Evolutionary conservation across 92 coral and sea anemone species (phyloP), one percentile per base, ranked within the genome.

Genomic region (Bergia sp.): DNA sequence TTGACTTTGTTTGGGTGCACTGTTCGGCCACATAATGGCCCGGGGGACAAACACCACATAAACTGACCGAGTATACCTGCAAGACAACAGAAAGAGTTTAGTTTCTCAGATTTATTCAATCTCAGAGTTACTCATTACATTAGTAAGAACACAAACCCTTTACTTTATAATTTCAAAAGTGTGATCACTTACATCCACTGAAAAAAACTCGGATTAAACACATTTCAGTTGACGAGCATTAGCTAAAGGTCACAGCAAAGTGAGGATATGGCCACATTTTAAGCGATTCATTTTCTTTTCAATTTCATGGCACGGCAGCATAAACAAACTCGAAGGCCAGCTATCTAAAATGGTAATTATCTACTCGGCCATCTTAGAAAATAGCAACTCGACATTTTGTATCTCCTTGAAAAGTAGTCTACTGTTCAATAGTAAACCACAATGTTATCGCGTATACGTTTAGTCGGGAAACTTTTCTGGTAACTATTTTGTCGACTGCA

Each of bases 1-100:
- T 13, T 1, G 77, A 69, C 3, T 41, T 18, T 4, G 43, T 73
- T 5, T 8, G 1, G 1, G 87, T 21, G n/a, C 87, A 84, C 10
- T 84, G n/a, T 7, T 45, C 29, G 0, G 29, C 45, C 2, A 84
- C 67, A 44, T 21, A 84, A 10, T 41, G 61, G 1, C 87, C 87
- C 2, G 87, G 78, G 7, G 79, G 87, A 47, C 87, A 84, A 69
- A 84, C 78, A 3, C 87, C 87, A 45, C 87, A 84, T 5, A 84
- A 75, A 69, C 87, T 84, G 4, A 66, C 87, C 50, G 87, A 47
- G 45, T 69, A 71, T 36, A 45, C 87, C 87, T 84, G 79, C 6
- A 47, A 84, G 43, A 7, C 80, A 76, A 76, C 53, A 76, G 50
- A 64, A 65, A 23, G 37, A 64, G 57, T 41, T 82, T 39, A 43